Base-by-base conservation (phyloP, 1,140 invertebrate species). In the Lepidostoma basale region DNA sequence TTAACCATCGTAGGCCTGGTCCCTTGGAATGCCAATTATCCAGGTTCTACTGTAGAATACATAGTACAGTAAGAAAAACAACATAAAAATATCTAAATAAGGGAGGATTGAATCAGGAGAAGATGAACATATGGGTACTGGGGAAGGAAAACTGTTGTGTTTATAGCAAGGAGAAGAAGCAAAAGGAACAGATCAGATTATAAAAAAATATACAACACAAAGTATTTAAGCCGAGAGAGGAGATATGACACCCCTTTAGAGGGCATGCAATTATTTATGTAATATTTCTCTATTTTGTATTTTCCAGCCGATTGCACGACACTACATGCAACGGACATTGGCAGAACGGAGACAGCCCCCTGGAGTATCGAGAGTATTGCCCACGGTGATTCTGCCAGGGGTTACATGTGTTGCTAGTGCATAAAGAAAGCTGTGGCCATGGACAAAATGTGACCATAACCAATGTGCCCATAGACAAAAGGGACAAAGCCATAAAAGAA, bases 301-400 rank as follows among this genome's bases (percentile, higher is more conserved):
- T 70, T 83, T 52, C 74, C 78, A 26, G 82, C 82, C 0, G 78
- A 78, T 49, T 76, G 79, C 18, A 79, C 77, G 67, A 75, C 76
- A 62, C 75, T 81, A 10, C 79, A 80, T 68, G 74, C 81, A 1
- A 84, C 78, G 47, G 81, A 79, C 44, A 77, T 75, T 25, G 83
- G 81, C 0, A 80, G 77, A 22, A 75, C 82, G 42, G 83, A 85
- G 72, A 79, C 75, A 54, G 77, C 80, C 3, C 78, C 82, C 3
- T 80, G 83, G 78, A 83, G 82, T 68, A 84, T 84, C 20, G 78
- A 79, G 16, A 85, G 84, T 71, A 86, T 87, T 58, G 86, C 87
- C 3, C 81, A 86, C 52, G 86, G 83, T n/a, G 81, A 85, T 70
- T 76, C 78, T n/a, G 85, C 85, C 60, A 79, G 76, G 33, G 75